Evolutionary conservation across 2,113 vertebrate species (phyloP), one percentile per base, ranked within the genome.

Genomic region (Cricetomys ansorgei): DNA sequence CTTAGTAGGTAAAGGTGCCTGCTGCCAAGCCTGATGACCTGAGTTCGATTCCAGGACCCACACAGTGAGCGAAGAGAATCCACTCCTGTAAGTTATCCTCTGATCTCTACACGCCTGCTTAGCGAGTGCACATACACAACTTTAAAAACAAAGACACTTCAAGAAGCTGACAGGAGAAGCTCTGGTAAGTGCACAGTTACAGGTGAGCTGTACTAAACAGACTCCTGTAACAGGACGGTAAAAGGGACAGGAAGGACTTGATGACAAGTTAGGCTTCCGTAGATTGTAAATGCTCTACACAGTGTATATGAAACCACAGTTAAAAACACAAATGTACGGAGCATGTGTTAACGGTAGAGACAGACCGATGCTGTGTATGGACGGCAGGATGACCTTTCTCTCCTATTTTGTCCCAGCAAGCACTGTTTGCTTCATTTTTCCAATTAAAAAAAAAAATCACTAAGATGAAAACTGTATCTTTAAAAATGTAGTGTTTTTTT

Each of bases 391-490:
- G n/a, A 23, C 37, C 65, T 72, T 34, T 87, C 70, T 91, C 85
- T 79, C 8, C 53, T 70, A 48, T 94, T 76, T 91, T 91, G 25
- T 48, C 81, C 57, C 15, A 34, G 40, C 15, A 77, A 19, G 45
- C 27, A 83, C 65, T 83, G 43, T 86, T 88, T 79, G 85, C 11
- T 19, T 31, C 29, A 85, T 96, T 73, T 84, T 89, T 89, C 15
- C 89, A 76, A 29, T 81, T 11, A 16, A 55, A 87, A 55, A 16
- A 55, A 87, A 55, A 50, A 19, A 50, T 65, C 55, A 77, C 45
- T 83, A 65, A 90, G 55, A 59, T 43, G 17, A 50, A 55, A 53
- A 88, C 2, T n/a, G 67, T 73, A 79, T 89, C n/a, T 72, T 69
- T 27, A 8, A 45, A 76, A 89, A 37, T 7, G 88, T 27, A 4